These are phyloP conservation scores for Poecile atricapillus DNA, from an alignment of 2,113 vertebrate genomes.

Conservation along the genomic window DNA sequence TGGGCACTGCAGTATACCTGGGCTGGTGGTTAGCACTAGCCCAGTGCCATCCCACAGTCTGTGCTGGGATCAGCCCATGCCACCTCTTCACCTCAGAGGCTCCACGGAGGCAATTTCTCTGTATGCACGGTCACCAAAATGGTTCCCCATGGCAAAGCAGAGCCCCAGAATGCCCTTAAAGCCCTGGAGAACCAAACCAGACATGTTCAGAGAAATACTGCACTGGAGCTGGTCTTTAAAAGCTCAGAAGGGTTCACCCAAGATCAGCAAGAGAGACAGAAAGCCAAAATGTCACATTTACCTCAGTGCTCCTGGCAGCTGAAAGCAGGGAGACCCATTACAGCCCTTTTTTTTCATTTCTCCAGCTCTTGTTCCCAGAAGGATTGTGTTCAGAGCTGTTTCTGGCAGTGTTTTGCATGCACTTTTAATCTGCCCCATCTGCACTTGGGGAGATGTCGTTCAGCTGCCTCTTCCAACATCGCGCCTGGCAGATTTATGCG, in stretches of 20 bases:
- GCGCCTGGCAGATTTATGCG: not conserved
- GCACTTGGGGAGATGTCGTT: not conserved
- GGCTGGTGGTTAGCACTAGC: not conserved
- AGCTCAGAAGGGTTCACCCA: not conserved
- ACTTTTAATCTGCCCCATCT: not conserved
- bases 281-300: not conserved
- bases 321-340: not conserved
- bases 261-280: not conserved
- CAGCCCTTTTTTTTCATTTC: not conserved
- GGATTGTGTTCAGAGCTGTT: not conserved
- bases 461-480: fast-evolving
- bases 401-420: not conserved
- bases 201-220: not conserved
- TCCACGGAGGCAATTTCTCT: not conserved
- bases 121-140: not conserved
- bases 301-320: not conserved
- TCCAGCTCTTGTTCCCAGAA: not conserved
- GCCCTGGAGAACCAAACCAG: not conserved
- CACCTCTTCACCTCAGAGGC: not conserved
- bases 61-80: not conserved
- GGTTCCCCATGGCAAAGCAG: not conserved
- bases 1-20: fast-evolving
- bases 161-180: not conserved
- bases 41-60: not conserved
- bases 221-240: not conserved